Evolutionary conservation across 2,888 invertebrate genomes (phyloP).

Genomic region (Malacosoma neustria): DNA sequence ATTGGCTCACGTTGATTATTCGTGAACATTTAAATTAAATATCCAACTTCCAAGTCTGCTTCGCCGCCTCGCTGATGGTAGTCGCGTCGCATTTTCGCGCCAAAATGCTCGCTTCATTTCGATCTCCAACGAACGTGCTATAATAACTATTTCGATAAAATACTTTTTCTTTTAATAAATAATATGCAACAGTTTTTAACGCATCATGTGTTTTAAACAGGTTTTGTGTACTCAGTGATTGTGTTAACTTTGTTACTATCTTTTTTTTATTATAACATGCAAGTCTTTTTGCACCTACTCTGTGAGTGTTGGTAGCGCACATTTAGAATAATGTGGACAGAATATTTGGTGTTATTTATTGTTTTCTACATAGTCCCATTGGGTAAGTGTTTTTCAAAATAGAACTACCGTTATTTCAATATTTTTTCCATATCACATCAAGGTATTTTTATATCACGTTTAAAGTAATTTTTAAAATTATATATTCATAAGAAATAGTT

Average conservation of each 20-base stretch:
- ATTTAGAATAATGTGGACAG: constrained; percentile 60
- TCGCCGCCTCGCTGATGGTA: constrained; percentile 28
- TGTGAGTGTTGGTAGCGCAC: constrained; percentile 44
- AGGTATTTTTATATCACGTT: too few species aligned
- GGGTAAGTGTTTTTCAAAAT: constrained; percentile 2
- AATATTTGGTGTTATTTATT: constrained; percentile 16
- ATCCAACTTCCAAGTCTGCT: constrained; percentile 25
- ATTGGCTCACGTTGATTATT: background rate
- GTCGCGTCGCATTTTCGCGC: constrained; percentile 34
- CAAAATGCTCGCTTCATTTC: constrained; percentile 34
- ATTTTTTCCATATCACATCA: too few species aligned
- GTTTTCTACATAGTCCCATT: constrained; percentile 1
- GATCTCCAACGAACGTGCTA: constrained; percentile 23
- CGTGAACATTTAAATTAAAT: too few species aligned
- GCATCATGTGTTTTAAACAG: constrained; percentile 30
- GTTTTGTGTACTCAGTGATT: constrained; percentile 21
- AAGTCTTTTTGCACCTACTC: constrained; percentile 44
- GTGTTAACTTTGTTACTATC: constrained; percentile 21
- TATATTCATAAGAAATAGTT: too few species aligned
- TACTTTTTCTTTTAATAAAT: constrained; percentile 34
- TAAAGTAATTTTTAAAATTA: too few species aligned
- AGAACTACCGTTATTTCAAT: too few species aligned
- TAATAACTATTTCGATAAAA: constrained; percentile 13
- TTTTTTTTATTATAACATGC: constrained; percentile 40
- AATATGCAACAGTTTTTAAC: constrained; percentile 36